Conservation (phyloP, 2,888 invertebrate genomes). For the Agrotis clavis region DNA sequence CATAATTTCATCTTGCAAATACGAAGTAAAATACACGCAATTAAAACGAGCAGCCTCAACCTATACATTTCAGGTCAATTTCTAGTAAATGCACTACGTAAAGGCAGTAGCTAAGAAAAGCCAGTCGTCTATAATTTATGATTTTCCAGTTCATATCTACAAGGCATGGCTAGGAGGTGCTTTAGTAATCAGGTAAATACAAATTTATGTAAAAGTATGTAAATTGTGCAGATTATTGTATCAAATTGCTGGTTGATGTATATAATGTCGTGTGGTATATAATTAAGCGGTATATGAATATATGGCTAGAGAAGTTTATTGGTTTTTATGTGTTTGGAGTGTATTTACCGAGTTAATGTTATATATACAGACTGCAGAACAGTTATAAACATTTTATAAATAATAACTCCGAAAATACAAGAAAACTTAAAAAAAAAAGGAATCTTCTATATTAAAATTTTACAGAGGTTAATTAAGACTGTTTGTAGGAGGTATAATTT, state of each 20-base stretch:
- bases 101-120: slow-evolving; percentile 57
- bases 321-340: slow-evolving; percentile 23
- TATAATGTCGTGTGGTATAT: slow-evolving; percentile 75
- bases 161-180: slow-evolving; percentile 33
- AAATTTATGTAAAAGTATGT: slow-evolving; percentile 65
- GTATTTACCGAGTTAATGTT: neutral
- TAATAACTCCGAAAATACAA: neutral
- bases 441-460: no score
- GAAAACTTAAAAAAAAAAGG: no score
- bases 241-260: slow-evolving; percentile 70
- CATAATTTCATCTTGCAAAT: neutral
- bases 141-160: slow-evolving; percentile 49
- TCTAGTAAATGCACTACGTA: slow-evolving; percentile 44
- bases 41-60: neutral
- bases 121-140: slow-evolving; percentile 54
- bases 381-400: no score
- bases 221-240: slow-evolving; percentile 71
- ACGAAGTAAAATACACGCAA: slow-evolving; percentile 13
- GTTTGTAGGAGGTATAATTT: no score
- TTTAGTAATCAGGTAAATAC: slow-evolving; percentile 55
- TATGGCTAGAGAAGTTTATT: slow-evolving; percentile 52
- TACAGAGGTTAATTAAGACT: no score
- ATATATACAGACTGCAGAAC: neutral
- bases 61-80: slow-evolving; percentile 35
- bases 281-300: slow-evolving; percentile 73